Conservation (phyloP, 2,113 vertebrate species). For the Epinephelus lanceolatus region DNA sequence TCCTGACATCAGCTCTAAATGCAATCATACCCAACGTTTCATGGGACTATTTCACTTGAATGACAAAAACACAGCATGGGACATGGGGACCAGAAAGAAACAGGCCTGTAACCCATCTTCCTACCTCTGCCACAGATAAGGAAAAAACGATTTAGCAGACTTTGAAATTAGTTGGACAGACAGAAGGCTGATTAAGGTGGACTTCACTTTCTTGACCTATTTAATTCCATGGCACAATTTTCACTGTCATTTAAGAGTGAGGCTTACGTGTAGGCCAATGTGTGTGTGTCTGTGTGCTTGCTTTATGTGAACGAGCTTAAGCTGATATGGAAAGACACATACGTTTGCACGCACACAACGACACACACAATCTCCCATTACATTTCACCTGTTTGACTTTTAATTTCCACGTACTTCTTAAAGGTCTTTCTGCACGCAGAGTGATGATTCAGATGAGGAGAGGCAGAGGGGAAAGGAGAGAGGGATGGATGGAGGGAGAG, state of each 20-base stretch:
- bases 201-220: conserved; percentile 64
- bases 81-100: neutral
- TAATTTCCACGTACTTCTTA: conserved; percentile 42
- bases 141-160: conserved; percentile 34
- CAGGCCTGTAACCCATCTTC: neutral
- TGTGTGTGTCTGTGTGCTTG: neutral
- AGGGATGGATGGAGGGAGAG: conserved; percentile 24
- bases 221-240: conserved; percentile 54
- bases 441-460: conserved; percentile 51
- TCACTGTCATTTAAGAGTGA: conserved; percentile 45
- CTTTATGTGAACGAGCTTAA: neutral
- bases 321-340: neutral
- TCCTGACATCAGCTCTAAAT: neutral
- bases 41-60: neutral
- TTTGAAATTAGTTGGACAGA: conserved; percentile 52
- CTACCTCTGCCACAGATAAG: conserved; percentile 21
- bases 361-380: conserved; percentile 11
- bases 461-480: conserved; percentile 4
- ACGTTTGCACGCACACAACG: neutral
- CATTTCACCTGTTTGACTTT: conserved; percentile 53
- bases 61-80: neutral
- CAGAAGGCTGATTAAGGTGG: conserved; percentile 52
- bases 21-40: neutral
- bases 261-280: conserved; percentile 33
- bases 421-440: conserved; percentile 15